A percentile compares a stretch with the other conserved stretches of the same genome.
phyloP scores from a whole-genome alignment of 2,113 vertebrate genomes.

The Oncorhynchus kisutch region DNA sequence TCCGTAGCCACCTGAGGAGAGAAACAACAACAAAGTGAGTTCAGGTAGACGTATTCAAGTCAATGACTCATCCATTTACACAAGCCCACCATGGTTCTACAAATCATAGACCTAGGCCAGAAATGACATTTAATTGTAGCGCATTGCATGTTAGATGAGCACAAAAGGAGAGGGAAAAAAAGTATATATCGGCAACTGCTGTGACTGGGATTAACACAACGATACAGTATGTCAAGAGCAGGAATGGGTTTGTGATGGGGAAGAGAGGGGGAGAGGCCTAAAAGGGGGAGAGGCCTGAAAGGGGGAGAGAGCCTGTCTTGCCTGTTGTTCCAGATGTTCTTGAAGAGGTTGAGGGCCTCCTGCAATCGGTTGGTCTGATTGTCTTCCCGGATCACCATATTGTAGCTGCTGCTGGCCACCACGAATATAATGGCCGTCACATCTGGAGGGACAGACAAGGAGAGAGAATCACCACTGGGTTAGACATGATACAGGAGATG shows the following conservation, averaged over 20 bases:
- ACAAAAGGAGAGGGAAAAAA: too few relatives aligned
- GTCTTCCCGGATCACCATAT: conserved; percentile 99
- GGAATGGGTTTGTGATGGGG: too few relatives aligned
- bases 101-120: too few relatives aligned
- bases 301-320: conserved; percentile 35
- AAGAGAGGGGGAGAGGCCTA: not conserved
- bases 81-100: not conserved
- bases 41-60: not conserved
- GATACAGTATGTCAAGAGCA: too few relatives aligned
- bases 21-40: not conserved
- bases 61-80: not conserved
- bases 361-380: conserved; percentile 99
- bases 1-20: conserved; percentile 91
- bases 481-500: not conserved
- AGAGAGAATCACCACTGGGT: not conserved
- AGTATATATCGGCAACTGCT: too few relatives aligned
- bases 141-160: too few relatives aligned
- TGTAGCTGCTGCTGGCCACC: conserved; percentile 99
- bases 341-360: conserved; percentile 99
- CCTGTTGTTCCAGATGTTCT: conserved; percentile 99
- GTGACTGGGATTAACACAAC: too few relatives aligned
- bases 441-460: conserved; percentile 66
- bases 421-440: conserved; percentile 99
- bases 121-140: too few relatives aligned
- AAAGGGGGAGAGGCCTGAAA: not conserved